These are phyloP conservation scores for Lepidonotus clava DNA, from an alignment of 2,888 invertebrate species.

Conservation along the genomic window DNA sequence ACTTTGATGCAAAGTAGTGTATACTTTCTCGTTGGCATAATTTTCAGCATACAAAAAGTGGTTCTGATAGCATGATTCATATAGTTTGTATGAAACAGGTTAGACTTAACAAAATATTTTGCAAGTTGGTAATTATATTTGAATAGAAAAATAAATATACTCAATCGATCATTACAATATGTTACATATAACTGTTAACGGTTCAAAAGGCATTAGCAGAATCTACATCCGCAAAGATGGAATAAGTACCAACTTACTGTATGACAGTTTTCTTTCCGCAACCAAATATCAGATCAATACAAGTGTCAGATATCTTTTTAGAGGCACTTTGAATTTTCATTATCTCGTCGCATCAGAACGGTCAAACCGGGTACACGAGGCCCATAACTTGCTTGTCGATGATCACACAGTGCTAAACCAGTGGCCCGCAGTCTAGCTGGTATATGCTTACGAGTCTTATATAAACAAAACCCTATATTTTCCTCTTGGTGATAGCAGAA, in stretches of 20 bases:
- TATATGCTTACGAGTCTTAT: not conserved
- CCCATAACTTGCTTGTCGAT: not conserved
- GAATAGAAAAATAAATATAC: conserved; percentile 15
- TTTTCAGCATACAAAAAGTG: no score
- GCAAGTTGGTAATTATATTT: not conserved
- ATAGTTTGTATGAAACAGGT: no score
- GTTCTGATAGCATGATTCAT: no score
- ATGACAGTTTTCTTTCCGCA: not conserved
- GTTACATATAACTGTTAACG: not conserved
- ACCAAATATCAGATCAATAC: not conserved
- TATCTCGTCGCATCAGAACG: not conserved
- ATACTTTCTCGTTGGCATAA: no score
- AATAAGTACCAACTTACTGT: not conserved
- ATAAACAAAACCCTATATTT: not conserved
- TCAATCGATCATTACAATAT: not conserved
- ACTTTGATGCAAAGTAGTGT: no score
- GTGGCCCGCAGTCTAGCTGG: not conserved
- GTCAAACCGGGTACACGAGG: not conserved
- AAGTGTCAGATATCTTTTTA: no score
- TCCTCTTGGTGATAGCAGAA: not conserved
- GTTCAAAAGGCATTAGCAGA: not conserved
- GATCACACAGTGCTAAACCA: not conserved
- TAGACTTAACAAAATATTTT: no score
- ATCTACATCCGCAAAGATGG: no score
- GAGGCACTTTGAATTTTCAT: conserved; percentile 11